Conservation (phyloP, 2,888 invertebrate species). For the Caenorhabditis sp. region DNA sequence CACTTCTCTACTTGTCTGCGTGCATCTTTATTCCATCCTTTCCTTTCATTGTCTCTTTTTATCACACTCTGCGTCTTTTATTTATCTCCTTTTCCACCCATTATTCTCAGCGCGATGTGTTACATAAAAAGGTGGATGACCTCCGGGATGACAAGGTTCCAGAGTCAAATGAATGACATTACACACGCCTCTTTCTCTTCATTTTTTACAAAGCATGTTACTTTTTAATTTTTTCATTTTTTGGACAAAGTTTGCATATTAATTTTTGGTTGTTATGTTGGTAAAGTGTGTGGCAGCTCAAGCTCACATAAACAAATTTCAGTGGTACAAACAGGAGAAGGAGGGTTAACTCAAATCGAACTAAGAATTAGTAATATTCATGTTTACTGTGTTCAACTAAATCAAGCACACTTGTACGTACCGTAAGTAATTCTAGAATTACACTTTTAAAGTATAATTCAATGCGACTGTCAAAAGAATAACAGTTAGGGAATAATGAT, state of each 20-base stretch:
- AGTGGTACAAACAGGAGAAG: no score
- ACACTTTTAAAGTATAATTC: neutral
- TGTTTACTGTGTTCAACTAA: neutral
- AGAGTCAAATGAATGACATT: conserved; percentile 9
- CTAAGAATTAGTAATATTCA: neutral
- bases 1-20: conserved; percentile 2
- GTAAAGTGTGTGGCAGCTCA: no score
- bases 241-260: no score
- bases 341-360: neutral
- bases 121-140: conserved; percentile 6
- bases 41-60: conserved; percentile 6
- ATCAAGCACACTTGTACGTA: conserved; percentile 10
- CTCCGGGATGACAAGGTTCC: neutral
- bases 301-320: no score
- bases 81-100: neutral
- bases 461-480: neutral
- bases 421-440: neutral
- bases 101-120: conserved; percentile 14
- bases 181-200: neutral
- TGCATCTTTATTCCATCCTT: neutral
- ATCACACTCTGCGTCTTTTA: conserved; percentile 4
- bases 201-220: no score
- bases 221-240: no score
- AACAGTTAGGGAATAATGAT: conserved; percentile 1
- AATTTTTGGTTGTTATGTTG: no score